phyloP scores from a whole-genome alignment of 2,797 vertebrate genomes.

The Urophycis tenuis region DNA sequence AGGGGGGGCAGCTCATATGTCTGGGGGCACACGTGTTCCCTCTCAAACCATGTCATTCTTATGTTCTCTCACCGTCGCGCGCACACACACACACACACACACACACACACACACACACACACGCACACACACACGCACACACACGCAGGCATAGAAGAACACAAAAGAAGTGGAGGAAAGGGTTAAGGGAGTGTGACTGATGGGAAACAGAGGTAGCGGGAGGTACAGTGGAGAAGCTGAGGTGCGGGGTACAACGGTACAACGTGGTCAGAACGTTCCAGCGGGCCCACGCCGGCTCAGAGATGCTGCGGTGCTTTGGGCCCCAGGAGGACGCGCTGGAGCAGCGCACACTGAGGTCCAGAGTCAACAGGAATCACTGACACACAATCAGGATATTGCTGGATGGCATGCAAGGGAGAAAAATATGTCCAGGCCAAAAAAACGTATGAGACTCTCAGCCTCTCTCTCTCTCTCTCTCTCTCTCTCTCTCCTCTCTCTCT shows the following conservation, averaged over 20 bases:
- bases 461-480: neutral
- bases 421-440: constrained; percentile 18
- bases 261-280: constrained; percentile 13
- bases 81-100: constrained; percentile 21
- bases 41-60: constrained; percentile 61
- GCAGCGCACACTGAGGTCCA: neutral
- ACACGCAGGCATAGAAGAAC: constrained; percentile 26
- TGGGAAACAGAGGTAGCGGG: neutral
- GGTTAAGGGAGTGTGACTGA: constrained; percentile 25
- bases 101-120: constrained; percentile 6
- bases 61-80: constrained; percentile 48
- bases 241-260: constrained; percentile 22
- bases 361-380: constrained; percentile 31
- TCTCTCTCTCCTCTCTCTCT: neutral
- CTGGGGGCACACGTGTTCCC: constrained; percentile 63
- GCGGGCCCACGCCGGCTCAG: constrained; percentile 1
- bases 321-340: neutral
- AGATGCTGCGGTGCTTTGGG: neutral
- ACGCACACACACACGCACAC: neutral
- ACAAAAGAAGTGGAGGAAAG: constrained; percentile 43
- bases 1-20: constrained; percentile 43
- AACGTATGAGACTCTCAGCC: neutral
- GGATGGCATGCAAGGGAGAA: constrained; percentile 11
- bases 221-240: constrained; percentile 12
- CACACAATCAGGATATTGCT: constrained; percentile 15